Evolutionary conservation across 2,113 vertebrate genomes (phyloP).

Genomic region (Progne subis): DNA sequence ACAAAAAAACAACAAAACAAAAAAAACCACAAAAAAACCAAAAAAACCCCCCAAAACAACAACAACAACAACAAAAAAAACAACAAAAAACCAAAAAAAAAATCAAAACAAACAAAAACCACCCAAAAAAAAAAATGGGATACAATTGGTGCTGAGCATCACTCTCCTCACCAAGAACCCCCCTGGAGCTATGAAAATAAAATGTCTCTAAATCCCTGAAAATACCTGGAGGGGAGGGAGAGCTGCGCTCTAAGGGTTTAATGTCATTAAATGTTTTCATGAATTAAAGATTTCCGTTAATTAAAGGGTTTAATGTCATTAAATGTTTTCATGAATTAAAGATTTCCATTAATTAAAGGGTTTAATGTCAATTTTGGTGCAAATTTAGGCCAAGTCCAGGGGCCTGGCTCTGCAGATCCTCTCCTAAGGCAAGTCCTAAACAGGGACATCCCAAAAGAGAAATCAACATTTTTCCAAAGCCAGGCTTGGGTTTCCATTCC

Average conservation of each 20-base stretch:
- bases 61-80: no score
- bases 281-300: not conserved
- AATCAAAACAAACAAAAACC: no score
- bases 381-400: not conserved
- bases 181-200: not conserved
- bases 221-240: not conserved
- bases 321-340: not conserved
- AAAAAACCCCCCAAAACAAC: no score
- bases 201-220: not conserved
- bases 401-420: not conserved
- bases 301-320: not conserved
- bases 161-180: not conserved
- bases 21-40: no score
- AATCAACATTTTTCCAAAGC: not conserved
- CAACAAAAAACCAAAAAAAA: no score
- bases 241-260: not conserved
- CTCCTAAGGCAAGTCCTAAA: not conserved
- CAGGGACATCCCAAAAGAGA: not conserved
- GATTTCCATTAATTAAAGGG: not conserved
- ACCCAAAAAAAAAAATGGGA: not conserved
- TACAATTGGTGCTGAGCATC: not conserved
- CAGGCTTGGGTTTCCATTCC: not conserved
- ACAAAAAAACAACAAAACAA: no score
- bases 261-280: not conserved
- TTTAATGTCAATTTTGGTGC: not conserved